These are phyloP conservation scores for Psephotus haematonotus DNA, from an alignment of 2,113 vertebrate species.

Conservation along the genomic window DNA sequence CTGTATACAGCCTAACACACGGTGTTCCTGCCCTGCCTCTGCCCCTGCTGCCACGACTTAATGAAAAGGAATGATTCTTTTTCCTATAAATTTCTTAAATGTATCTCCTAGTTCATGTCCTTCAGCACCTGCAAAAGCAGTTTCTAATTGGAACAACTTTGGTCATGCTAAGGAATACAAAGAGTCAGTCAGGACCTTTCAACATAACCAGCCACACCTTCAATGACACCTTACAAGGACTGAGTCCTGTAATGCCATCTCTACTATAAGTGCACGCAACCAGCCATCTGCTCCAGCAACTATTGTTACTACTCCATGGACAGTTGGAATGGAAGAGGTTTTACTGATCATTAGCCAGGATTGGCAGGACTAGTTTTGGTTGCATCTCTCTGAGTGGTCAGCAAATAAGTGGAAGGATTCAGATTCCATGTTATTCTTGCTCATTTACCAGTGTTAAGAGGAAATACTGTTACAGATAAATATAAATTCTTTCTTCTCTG, in stretches of 20 bases:
- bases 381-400: neutral
- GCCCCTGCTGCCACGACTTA: neutral
- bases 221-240: neutral
- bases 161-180: neutral
- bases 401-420: neutral
- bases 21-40: neutral
- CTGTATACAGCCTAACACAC: neutral
- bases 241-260: neutral
- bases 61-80: neutral
- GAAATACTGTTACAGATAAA: neutral
- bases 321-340: neutral
- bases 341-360: neutral
- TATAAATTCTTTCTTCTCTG: neutral
- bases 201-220: neutral
- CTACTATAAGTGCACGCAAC: neutral
- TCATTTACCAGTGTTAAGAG: neutral
- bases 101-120: neutral
- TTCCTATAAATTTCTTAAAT: neutral
- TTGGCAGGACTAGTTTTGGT: neutral
- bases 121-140: neutral
- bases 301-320: neutral
- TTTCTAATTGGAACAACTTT: neutral
- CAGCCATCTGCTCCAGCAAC: neutral
- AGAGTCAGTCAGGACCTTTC: neutral
- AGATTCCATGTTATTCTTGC: neutral